Evolutionary conservation across 2,113 vertebrate species (phyloP), one percentile per base, ranked within the genome.

Genomic region (Australoheros scitulus): DNA sequence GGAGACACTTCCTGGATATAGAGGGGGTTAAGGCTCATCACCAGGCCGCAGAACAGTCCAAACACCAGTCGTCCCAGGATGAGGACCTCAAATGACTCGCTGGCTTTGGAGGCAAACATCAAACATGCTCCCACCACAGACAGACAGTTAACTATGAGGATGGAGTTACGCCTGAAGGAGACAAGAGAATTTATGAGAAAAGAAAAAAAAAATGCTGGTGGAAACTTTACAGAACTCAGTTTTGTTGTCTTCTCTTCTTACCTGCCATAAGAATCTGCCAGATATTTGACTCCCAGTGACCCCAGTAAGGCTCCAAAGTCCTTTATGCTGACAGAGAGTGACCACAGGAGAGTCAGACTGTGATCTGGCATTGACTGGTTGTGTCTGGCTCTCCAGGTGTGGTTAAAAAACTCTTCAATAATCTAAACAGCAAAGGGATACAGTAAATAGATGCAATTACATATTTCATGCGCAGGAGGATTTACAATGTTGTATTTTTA

Each of bases 1-100:
- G 96, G 95, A 0, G 96, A 96, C 59, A 96, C 92, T 18, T 95
- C 96, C 85, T 96, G 96, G 59, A 96, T 96, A 90, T 96, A 96
- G 38, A 96, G 94, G 0, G 96, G 96, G 79, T 96, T 96, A 1
- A 96, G 94, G 70, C 95, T 95, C 95, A 96, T 96, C 79, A 90
- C 94, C 57, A 96, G 85, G 29, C 96, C 96, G 3, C 96, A 96
- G 92, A 96, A 96, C 36, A 96, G 72, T 3, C 96, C 96, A 7
- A 96, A 96, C 78, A 96, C 81, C 81, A 96, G 32, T 1, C 95
- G 92, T 3, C 96, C 96, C 74, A 96, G 41, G 47, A 96, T 95
- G n/a, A 96, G 94, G 11, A 95, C 86, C 84, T 96, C 96, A 65
- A 96, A 96, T 1, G 94, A 95, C 68, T 82, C 58, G 7, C 90